Evolutionary conservation across 2,888 invertebrate genomes (phyloP).

Genomic region (Diaprepes abbreviatus): DNA sequence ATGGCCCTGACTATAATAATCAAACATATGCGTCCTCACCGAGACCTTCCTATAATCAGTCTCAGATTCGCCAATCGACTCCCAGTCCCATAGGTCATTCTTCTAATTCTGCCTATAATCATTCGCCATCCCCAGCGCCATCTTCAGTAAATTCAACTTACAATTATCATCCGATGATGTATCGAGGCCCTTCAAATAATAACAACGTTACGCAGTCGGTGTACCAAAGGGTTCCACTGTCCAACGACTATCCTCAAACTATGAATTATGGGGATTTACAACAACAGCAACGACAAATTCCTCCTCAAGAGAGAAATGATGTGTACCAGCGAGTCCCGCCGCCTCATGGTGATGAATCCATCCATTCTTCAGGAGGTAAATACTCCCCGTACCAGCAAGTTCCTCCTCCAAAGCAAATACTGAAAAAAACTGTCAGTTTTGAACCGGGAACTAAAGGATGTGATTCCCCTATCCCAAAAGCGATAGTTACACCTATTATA

Average conservation of each 20-base stretch:
- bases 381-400: slow-evolving; percentile 76
- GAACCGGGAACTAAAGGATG: slow-evolving; percentile 81
- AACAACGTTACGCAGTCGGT: slow-evolving; percentile 21
- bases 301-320: slow-evolving; percentile 38
- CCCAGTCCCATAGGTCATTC: slow-evolving; percentile 54
- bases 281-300: slow-evolving; percentile 43
- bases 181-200: slow-evolving; percentile 38
- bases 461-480: slow-evolving; percentile 61
- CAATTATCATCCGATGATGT: slow-evolving; percentile 54
- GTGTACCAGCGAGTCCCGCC: slow-evolving; percentile 62
- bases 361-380: slow-evolving; percentile 65
- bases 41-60: slow-evolving; percentile 41
- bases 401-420: slow-evolving; percentile 73
- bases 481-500: slow-evolving; percentile 64
- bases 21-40: slow-evolving; percentile 48
- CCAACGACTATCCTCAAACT: slow-evolving; percentile 50
- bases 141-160: slow-evolving; percentile 56
- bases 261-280: slow-evolving; percentile 50
- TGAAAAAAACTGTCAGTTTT: slow-evolving; percentile 80
- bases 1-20: slow-evolving; percentile 25
- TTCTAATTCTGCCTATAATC: slow-evolving; percentile 56
- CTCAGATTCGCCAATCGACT: slow-evolving; percentile 54
- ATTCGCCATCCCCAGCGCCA: slow-evolving; percentile 63
- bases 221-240: slow-evolving; percentile 58
- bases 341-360: slow-evolving; percentile 56